phyloP scores from a whole-genome alignment of 1,140 invertebrate genomes.

The Drosophila sp. region DNA sequence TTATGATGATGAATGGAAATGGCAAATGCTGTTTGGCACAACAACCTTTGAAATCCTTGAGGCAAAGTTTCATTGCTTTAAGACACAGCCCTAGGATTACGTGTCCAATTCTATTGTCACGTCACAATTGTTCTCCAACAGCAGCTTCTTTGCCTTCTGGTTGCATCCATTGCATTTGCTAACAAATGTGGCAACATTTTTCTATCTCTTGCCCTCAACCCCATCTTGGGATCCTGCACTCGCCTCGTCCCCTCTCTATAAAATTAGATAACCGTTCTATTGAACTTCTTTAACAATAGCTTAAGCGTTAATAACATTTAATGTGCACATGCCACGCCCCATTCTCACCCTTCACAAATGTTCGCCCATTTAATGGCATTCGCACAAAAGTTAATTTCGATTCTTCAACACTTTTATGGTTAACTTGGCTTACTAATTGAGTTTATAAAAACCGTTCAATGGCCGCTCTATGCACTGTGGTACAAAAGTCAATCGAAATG shows the following conservation, averaged over 20 bases:
- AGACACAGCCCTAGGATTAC: constrained; percentile 34
- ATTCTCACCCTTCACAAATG: background rate
- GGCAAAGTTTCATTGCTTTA: constrained; percentile 44
- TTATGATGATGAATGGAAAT: constrained; percentile 81
- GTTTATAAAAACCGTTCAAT: constrained; percentile 65
- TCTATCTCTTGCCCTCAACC: background rate
- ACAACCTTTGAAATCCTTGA: constrained; percentile 40
- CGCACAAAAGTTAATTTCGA: constrained; percentile 68
- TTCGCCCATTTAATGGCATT: constrained; percentile 46
- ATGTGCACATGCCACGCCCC: constrained; percentile 41
- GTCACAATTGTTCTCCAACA: constrained; percentile 50
- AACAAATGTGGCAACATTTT: constrained; percentile 51
- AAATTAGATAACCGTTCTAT: constrained; percentile 78
- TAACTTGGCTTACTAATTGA: constrained; percentile 61
- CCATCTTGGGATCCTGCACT: background rate
- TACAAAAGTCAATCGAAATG: background rate
- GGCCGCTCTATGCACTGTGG: constrained; percentile 23
- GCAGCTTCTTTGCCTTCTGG: background rate
- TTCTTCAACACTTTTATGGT: constrained; percentile 68
- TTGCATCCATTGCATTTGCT: constrained; percentile 24
- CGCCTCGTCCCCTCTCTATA: constrained; percentile 20
- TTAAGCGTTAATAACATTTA: constrained; percentile 78
- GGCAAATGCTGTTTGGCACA: constrained; percentile 51
- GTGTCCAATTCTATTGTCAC: constrained; percentile 69
- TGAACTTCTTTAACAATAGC: constrained; percentile 52